A percentile compares a stretch with the other conserved stretches of the same genome.
phyloP scores from a whole-genome alignment of 2,113 vertebrate genomes.

The Odontophorus gujanensis region DNA sequence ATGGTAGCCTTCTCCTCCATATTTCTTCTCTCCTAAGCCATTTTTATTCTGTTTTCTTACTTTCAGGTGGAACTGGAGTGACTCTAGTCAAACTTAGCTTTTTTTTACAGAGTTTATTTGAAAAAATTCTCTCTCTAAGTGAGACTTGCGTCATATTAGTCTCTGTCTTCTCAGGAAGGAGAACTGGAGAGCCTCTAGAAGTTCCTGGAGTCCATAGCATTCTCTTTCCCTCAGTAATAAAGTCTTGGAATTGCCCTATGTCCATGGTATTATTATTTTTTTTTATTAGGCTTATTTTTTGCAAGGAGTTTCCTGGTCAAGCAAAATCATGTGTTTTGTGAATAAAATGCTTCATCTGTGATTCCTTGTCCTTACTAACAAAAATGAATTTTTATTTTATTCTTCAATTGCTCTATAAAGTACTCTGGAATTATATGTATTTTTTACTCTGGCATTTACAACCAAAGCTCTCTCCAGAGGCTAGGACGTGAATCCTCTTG shows the following conservation, averaged over 20 bases:
- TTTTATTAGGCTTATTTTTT: neutral
- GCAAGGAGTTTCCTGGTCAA: neutral
- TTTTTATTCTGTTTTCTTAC: too few relatives aligned
- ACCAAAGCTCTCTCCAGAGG: neutral
- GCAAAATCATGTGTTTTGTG: neutral
- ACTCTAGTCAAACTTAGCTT: too few relatives aligned
- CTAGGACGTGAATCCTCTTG: neutral
- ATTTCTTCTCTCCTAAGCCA: too few relatives aligned
- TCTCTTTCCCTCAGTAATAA: neutral
- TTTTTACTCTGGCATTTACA: neutral
- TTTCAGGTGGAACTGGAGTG: too few relatives aligned
- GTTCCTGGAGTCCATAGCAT: neutral
- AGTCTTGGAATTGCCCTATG: neutral
- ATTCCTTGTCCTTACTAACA: neutral
- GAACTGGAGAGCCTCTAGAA: neutral
- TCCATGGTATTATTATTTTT: neutral
- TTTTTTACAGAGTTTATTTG: too few relatives aligned
- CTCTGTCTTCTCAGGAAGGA: neutral
- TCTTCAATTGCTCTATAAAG: neutral
- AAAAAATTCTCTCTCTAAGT: neutral
- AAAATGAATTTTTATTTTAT: neutral
- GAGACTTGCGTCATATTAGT: neutral
- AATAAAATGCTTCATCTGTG: neutral
- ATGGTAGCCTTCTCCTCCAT: too few relatives aligned
- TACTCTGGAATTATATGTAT: neutral